A percentile compares a stretch with the other conserved stretches of the same genome.
Conservation (phyloP, 2,113 vertebrate genomes). For the Myrmophylax atrothorax region DNA sequence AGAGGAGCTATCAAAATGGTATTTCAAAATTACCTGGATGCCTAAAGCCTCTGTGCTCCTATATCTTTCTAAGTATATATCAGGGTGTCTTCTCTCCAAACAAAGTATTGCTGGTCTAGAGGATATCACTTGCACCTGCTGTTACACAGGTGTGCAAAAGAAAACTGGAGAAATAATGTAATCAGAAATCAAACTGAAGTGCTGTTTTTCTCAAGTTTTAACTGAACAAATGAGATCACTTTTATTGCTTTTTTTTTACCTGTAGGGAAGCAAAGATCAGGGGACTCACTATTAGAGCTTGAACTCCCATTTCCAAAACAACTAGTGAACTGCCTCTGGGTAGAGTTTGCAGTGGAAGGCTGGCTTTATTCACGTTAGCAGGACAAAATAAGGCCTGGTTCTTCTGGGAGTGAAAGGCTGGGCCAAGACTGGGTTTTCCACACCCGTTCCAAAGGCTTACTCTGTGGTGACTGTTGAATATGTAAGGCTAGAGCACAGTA, state of each 20-base stretch:
- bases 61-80: background rate
- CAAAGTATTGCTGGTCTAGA: background rate
- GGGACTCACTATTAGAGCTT: background rate
- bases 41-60: background rate
- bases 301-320: background rate
- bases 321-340: background rate
- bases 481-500: background rate
- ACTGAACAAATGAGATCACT: background rate
- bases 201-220: background rate
- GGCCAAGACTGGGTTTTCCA: background rate
- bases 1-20: background rate
- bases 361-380: background rate
- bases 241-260: background rate
- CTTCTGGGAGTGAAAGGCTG: background rate
- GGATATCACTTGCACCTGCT: background rate
- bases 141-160: background rate
- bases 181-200: background rate
- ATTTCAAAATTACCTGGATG: background rate
- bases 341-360: background rate
- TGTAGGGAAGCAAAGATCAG: background rate
- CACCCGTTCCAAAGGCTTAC: background rate
- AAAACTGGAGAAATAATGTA: background rate
- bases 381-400: background rate
- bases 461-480: slow-evolving; percentile 4
- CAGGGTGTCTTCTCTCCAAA: background rate